Evolutionary conservation across 2,797 vertebrate species (phyloP), one percentile per base, ranked within the genome.

Genomic region (Anabas testudineus): DNA sequence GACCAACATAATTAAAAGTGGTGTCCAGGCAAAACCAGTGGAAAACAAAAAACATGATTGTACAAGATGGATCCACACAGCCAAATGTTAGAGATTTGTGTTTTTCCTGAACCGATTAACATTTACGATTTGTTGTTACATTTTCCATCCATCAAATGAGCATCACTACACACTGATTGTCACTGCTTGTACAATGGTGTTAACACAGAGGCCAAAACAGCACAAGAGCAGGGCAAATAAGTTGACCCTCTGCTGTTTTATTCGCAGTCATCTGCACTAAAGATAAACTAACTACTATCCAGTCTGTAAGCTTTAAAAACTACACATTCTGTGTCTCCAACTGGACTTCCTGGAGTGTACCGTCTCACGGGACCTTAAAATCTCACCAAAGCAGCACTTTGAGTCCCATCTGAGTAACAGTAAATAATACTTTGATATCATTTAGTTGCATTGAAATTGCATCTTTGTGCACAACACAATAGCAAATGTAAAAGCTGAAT

Each of bases 391-490:
- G 6, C 51, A 45, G 15, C 51, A n/a, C 32, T 22, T 6, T 41
- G 9, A 65, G 45, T 54, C 42, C 15, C 8, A 10, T 42, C 37
- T 46, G 4, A 36, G 45, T 47, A 71, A 61, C 22, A 39, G 45
- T 34, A 8, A 55, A 47, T 14, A 57, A 32, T 48, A 28, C 34
- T 71, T 56, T 7, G 49, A 69, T 16, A 47, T 46, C 46, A 58
- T 43, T 13, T 36, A 37, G 61, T 42, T 67, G 53, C 7, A 46
- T 7, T 59, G 39, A 43, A 59, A 74, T 60, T n/a, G 51, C 14
- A 63, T 57, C 46, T 58, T 26, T 52, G 41, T 60, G 22, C 28
- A 45, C 47, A 30, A 55, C 28, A 45, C 47, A 30, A 55, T 28
- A 51, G 34, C 15, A 34, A 70, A 59, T 39, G 19, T 36, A 51